These are phyloP conservation scores for Drosophila oshimai DNA, from an alignment of 1,140 invertebrate genomes.

Conservation along the genomic window DNA sequence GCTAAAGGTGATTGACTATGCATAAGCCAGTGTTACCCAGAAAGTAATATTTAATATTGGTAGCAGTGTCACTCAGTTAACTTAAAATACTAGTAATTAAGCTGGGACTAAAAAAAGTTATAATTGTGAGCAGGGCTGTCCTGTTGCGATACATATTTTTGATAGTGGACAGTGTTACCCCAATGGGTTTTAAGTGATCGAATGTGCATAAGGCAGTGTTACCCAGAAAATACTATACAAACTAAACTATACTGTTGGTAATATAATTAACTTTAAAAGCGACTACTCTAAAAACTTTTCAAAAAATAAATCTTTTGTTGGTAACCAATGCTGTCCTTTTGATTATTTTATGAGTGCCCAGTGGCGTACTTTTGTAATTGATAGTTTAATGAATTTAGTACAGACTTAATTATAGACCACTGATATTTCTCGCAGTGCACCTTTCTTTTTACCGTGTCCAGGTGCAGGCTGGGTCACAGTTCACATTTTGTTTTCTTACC, in stretches of 20 bases:
- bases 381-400: not conserved
- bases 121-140: no score
- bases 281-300: no score
- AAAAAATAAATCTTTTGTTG: not conserved
- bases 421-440: not conserved
- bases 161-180: not conserved
- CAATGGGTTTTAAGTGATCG: no score
- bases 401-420: not conserved
- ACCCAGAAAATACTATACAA: not conserved
- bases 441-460: not conserved
- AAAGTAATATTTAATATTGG: no score
- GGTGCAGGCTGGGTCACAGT: slow-evolving; percentile 27
- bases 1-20: no score
- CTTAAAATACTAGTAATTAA: not conserved
- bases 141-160: no score
- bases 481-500: slow-evolving; percentile 76
- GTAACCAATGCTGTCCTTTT: not conserved
- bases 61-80: no score
- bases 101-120: no score
- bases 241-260: no score
- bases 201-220: not conserved
- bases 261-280: no score
- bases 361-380: no score
- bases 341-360: not conserved
- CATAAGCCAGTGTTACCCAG: no score